Conservation (phyloP, 1,140 invertebrate genomes). For the Trypoxylus dichotomus region DNA sequence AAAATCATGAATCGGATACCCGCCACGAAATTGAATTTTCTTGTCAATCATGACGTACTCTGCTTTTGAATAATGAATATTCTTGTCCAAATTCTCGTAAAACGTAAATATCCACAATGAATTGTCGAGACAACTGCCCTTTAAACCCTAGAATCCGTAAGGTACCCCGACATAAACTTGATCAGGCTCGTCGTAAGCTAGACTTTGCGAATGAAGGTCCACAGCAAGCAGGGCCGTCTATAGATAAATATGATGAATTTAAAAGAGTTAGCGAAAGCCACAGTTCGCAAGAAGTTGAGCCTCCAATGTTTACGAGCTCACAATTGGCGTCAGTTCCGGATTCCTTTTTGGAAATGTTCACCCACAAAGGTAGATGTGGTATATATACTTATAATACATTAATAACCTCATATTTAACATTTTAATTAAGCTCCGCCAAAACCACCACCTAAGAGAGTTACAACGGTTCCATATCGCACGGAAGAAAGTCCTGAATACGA, state of each 20-base stretch:
- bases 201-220: neutral
- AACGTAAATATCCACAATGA: neutral
- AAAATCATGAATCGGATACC: neutral
- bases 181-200: neutral
- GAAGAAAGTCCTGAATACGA: neutral
- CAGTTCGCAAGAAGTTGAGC: neutral
- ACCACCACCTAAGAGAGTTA: neutral
- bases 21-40: neutral
- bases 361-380: neutral
- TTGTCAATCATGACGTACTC: neutral
- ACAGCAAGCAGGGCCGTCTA: neutral
- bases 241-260: neutral
- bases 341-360: neutral
- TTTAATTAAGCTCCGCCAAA: neutral
- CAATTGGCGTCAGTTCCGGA: neutral
- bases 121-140: neutral
- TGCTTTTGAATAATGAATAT: slow-evolving; percentile 1
- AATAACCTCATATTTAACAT: neutral
- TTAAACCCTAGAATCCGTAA: neutral
- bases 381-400: no score
- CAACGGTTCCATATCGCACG: neutral
- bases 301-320: neutral
- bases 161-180: neutral
- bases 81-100: neutral
- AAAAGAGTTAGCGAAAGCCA: neutral